These are phyloP conservation scores for Eupristina koningsbergeri DNA, from an alignment of 1,140 invertebrate species.

Conservation along the genomic window DNA sequence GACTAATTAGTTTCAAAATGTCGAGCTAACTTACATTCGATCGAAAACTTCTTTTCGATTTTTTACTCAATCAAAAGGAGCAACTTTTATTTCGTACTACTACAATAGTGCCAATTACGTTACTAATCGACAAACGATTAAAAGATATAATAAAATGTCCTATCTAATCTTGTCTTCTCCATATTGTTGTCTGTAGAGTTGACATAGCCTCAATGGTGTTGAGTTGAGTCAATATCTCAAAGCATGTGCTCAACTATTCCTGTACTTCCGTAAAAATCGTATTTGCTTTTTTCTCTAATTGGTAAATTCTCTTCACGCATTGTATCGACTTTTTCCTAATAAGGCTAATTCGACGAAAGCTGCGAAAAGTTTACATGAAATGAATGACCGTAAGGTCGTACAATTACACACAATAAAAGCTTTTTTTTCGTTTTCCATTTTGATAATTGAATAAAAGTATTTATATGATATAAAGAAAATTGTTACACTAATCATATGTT, in stretches of 20 bases:
- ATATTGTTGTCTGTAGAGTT: neutral
- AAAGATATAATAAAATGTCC: slow-evolving; percentile 9
- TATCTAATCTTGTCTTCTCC: too few species aligned
- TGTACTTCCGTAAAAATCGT: neutral
- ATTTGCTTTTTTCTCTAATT: neutral
- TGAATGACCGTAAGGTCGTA: neutral
- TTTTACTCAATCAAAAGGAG: neutral
- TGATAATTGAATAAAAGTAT: too few species aligned
- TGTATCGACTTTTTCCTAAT: neutral
- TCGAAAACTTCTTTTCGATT: neutral
- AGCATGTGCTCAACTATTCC: neutral
- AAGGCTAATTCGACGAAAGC: neutral
- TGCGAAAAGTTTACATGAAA: neutral
- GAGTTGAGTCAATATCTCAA: neutral
- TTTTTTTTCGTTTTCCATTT: too few species aligned
- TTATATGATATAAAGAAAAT: too few species aligned
- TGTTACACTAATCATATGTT: too few species aligned
- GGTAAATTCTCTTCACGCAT: too few species aligned
- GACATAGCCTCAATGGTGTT: too few species aligned
- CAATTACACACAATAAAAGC: too few species aligned
- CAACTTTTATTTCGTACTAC: neutral
- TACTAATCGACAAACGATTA: slow-evolving; percentile 29
- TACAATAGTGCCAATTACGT: neutral
- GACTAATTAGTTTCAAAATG: slow-evolving; percentile 1
- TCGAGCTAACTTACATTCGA: neutral